Evolutionary conservation across 2,797 vertebrate genomes (phyloP), one percentile per base, ranked within the genome.

Genomic region (Morus bassanus): DNA sequence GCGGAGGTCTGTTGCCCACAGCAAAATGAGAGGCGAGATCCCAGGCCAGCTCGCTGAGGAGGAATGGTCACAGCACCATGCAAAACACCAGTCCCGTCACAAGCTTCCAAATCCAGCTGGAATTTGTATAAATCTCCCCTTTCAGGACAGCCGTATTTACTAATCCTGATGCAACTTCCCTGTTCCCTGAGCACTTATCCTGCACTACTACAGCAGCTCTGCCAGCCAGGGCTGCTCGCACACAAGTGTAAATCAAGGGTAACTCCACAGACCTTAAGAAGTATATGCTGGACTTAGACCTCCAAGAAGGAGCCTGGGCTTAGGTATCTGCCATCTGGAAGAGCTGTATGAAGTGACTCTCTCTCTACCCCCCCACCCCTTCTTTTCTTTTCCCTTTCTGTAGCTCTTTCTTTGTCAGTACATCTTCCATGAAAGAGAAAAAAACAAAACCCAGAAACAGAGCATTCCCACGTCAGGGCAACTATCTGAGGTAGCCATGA

Each of bases 371-470:
- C 37, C 28, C 4, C 7, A 2, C 13, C 7, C 2, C 9, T 10
- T 60, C 91, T 91, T 75, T 81, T 5, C 6, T 87, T 88, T 69
- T 78, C 24, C 7, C 7, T 90, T 91, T 85, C 75, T 89, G 59
- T 75, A 72, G 37, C 0, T 3, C 74, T 59, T 61, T 63, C 73
- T 92, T 85, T 90, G 65, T 91, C 24, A 43, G 67, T 56, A 46
- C 25, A n/a, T 82, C 35, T 77, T 91, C 79, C 59, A 75, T 79
- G 28, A 37, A 80, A 89, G 91, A 48, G 6, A 11, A 9, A n/a
- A 41, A 95, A 43, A 14, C 63, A 69, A 80, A 78, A 5, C 4
- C 24, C 45, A 94, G 70, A 89, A 94, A 88, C 30, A 77, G 73
- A 85, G 30, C 28, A 7, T 73, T 86, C 39, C 50, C 0, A 0